phyloP scores from a whole-genome alignment of 2,888 invertebrate genomes.

The Chamaedrilus cognettii region DNA sequence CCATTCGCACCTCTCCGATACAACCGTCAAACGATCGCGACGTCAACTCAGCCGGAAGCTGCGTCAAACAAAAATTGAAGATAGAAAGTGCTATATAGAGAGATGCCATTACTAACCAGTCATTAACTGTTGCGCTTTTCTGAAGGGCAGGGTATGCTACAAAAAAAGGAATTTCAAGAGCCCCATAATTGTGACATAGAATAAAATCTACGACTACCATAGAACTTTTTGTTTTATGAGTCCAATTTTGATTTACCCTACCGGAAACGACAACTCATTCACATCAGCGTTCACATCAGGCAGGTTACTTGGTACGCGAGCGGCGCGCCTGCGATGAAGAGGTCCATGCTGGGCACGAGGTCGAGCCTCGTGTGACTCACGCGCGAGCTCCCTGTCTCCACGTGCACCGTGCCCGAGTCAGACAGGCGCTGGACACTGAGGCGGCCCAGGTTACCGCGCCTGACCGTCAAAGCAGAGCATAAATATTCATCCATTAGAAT shows the following conservation, averaged over 20 bases:
- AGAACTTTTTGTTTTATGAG: no score
- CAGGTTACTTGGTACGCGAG: constrained; percentile 54
- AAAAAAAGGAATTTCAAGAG: no score
- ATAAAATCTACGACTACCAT: no score
- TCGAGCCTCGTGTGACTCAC: constrained; percentile 68
- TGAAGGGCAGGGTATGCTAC: no score
- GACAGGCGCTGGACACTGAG: constrained; percentile 14
- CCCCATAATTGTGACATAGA: no score
- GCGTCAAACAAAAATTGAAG: constrained; percentile 13
- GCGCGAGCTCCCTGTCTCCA: constrained; percentile 66
- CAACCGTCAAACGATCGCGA: constrained; percentile 68
- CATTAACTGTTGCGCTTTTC: no score
- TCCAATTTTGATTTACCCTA: no score
- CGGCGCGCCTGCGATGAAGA: constrained; percentile 32
- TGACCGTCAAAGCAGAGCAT: background rate
- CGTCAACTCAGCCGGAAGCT: constrained; percentile 38
- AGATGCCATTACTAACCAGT: no score
- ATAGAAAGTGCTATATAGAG: no score
- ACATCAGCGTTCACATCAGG: no score
- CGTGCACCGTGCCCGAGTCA: constrained; percentile 42
- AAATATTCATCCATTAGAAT: no score
- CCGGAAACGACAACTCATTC: no score
- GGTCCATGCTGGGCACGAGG: constrained; percentile 48
- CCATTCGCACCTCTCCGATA: constrained; percentile 76
- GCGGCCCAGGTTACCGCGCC: constrained; percentile 11